These are phyloP conservation scores for Drosophila sechellia DNA, from an alignment of 1,140 invertebrate species.

Conservation along the genomic window DNA sequence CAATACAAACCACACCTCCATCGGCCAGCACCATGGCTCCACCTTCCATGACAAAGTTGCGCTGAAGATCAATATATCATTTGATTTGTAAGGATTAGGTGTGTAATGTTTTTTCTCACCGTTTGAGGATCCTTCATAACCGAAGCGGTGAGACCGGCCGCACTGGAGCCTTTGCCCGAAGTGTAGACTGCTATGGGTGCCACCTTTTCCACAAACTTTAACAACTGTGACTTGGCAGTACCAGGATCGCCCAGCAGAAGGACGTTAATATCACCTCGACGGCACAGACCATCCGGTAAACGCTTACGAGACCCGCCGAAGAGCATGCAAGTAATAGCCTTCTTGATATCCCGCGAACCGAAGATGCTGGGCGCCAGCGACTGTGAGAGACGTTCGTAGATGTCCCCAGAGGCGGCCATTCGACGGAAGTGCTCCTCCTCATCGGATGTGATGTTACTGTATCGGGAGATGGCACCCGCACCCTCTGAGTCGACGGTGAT, in stretches of 20 bases:
- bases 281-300: slow-evolving; percentile 96
- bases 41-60: slow-evolving; percentile 99
- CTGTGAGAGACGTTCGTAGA: slow-evolving; percentile 95
- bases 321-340: slow-evolving; percentile 97
- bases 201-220: slow-evolving; percentile 99
- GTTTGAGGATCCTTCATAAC: slow-evolving; percentile 96
- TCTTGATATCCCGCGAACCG: slow-evolving; percentile 98
- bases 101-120: slow-evolving; percentile 85
- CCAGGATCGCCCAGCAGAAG: slow-evolving; percentile 98
- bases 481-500: slow-evolving; percentile 94
- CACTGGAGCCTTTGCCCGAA: slow-evolving; percentile 99
- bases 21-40: slow-evolving; percentile 99
- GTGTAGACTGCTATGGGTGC: slow-evolving; percentile 99
- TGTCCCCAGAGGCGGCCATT: slow-evolving; percentile 92
- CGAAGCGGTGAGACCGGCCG: slow-evolving; percentile 99
- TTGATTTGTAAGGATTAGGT: neutral
- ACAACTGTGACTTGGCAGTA: slow-evolving; percentile 98
- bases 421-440: slow-evolving; percentile 97
- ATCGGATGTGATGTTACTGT: slow-evolving; percentile 88
- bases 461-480: slow-evolving; percentile 87
- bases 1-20: slow-evolving; percentile 99
- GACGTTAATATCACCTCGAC: slow-evolving; percentile 98
- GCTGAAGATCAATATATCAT: slow-evolving; percentile 86
- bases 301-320: slow-evolving; percentile 97
- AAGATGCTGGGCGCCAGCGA: slow-evolving; percentile 99